phyloP scores from a whole-genome alignment of 1,140 invertebrate genomes.

The Brachionus koreanus region DNA sequence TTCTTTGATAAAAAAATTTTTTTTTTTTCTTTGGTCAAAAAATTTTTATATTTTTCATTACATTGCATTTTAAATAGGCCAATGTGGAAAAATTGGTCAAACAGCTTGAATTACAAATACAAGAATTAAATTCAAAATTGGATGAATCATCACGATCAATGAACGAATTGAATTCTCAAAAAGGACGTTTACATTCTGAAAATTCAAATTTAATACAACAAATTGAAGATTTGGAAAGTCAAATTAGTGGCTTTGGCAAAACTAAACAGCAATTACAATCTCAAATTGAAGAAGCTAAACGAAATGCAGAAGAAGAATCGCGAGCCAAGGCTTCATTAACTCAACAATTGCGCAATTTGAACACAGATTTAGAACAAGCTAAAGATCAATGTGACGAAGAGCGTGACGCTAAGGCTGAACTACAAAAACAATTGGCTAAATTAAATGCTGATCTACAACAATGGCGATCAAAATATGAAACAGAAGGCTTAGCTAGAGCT shows the following conservation, averaged over 20 bases:
- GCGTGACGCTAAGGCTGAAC: slow-evolving; percentile 65
- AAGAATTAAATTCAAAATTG: slow-evolving; percentile 87
- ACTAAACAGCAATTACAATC: slow-evolving; percentile 37
- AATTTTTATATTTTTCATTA: background rate
- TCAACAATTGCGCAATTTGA: slow-evolving; percentile 70
- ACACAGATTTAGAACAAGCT: slow-evolving; percentile 93
- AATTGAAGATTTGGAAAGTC: slow-evolving; percentile 43
- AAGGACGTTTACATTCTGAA: slow-evolving; percentile 16
- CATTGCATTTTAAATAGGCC: slow-evolving; percentile 64
- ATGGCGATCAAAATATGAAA: slow-evolving; percentile 52
- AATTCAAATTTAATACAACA: slow-evolving; percentile 36
- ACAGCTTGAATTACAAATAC: slow-evolving; percentile 85
- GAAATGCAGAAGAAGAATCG: slow-evolving; percentile 54
- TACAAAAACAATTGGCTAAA: slow-evolving; percentile 92
- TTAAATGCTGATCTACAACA: slow-evolving; percentile 79
- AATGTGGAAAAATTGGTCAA: slow-evolving; percentile 94
- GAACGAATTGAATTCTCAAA: slow-evolving; percentile 32
- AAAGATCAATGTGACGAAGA: slow-evolving; percentile 92
- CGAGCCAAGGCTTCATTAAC: slow-evolving; percentile 34
- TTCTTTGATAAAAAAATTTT: no score
- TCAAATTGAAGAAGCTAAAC: slow-evolving; percentile 49
- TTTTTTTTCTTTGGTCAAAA: no score
- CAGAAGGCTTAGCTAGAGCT: slow-evolving; percentile 71
- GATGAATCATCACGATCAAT: slow-evolving; percentile 64
- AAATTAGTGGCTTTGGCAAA: slow-evolving; percentile 39